Evolutionary conservation across 2,888 invertebrate species (phyloP).

Genomic region (Sminthurinus aureus): DNA sequence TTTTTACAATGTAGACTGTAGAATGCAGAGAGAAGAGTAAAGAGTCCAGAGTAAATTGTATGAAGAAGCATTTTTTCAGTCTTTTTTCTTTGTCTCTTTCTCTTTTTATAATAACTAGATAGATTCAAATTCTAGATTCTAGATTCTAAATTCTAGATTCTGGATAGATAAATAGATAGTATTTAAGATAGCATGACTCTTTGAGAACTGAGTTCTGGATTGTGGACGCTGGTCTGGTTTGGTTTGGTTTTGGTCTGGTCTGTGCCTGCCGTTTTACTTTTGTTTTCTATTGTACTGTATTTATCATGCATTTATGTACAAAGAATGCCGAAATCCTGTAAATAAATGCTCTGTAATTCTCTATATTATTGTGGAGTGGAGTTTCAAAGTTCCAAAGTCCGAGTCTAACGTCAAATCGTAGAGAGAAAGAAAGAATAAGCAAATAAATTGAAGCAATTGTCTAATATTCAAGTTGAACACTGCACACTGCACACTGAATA

Average conservation of each 20-base stretch:
- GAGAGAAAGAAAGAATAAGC: slow-evolving; percentile 3
- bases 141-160: no score
- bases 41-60: neutral
- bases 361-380: neutral
- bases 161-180: neutral
- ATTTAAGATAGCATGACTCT: neutral
- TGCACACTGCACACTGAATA: neutral
- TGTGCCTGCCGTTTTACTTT: neutral
- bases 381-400: neutral
- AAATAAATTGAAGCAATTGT: slow-evolving; percentile 27
- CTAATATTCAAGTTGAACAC: slow-evolving; percentile 13
- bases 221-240: neutral
- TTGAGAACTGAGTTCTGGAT: neutral
- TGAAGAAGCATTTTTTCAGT: neutral
- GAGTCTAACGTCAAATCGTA: no score
- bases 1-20: no score
- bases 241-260: no score
- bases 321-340: neutral
- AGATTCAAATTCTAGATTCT: no score
- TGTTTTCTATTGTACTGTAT: no score
- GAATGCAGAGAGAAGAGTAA: neutral
- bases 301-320: neutral
- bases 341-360: neutral
- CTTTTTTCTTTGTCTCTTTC: no score
- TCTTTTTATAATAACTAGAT: no score